Conservation (phyloP, 2,113 vertebrate species). For the Onychostoma macrolepis region DNA sequence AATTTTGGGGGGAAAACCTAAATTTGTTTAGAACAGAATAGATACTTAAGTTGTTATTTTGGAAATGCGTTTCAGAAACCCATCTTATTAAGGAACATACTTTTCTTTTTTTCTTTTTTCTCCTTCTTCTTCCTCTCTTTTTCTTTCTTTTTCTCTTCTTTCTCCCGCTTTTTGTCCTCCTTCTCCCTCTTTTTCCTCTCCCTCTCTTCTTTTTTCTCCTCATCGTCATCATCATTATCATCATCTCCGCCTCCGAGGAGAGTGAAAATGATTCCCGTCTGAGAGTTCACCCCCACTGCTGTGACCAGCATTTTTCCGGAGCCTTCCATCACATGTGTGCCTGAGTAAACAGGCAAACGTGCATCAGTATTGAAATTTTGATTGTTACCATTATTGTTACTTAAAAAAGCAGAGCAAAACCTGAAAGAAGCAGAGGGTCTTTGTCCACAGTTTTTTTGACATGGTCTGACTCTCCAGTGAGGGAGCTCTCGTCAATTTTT, state of each 20-base stretch:
- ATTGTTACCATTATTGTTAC: neutral
- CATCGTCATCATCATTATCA: constrained; percentile 82
- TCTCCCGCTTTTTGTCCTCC: constrained; percentile 63
- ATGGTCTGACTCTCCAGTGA: constrained; percentile 97
- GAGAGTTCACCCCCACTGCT: constrained; percentile 94
- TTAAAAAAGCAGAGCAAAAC: constrained; percentile 66
- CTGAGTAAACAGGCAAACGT: constrained; percentile 68
- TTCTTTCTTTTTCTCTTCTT: constrained; percentile 54
- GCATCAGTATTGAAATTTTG: too few relatives aligned
- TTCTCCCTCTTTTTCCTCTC: constrained; percentile 50
- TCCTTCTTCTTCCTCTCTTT: constrained; percentile 61
- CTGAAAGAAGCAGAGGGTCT: constrained; percentile 94
- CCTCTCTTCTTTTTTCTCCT: constrained; percentile 73
- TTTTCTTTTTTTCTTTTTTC: constrained; percentile 66
- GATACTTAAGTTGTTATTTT: neutral
- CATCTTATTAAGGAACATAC: constrained; percentile 57
- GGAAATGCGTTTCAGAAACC: neutral
- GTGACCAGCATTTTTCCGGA: constrained; percentile 95
- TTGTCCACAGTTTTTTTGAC: constrained; percentile 90
- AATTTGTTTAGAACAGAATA: neutral
- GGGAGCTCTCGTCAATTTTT: constrained; percentile 96
- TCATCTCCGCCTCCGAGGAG: constrained; percentile 90
- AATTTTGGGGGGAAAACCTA: neutral
- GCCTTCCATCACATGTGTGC: constrained; percentile 98
- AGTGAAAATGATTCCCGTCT: constrained; percentile 96